Evolutionary conservation across 2,797 vertebrate species (phyloP).

Genomic region (Cottoperca gobio): DNA sequence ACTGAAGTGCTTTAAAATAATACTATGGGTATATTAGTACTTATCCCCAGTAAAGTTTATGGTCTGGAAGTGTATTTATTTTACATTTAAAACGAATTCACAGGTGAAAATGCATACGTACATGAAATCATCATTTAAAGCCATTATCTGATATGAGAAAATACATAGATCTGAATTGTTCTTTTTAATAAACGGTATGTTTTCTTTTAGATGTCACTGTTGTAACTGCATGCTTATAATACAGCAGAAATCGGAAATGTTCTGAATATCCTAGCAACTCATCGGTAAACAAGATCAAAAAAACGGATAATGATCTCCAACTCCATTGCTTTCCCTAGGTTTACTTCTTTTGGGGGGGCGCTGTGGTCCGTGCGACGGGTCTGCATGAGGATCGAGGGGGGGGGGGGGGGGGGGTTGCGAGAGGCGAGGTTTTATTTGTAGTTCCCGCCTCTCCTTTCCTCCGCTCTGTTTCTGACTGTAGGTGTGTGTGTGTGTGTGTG

Average conservation of each 20-base stretch:
- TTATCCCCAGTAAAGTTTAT: background rate
- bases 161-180: background rate
- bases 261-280: conserved; percentile 8
- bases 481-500: too few relatives aligned
- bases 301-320: conserved; percentile 15
- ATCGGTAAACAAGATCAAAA: conserved; percentile 38
- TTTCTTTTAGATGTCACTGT: background rate
- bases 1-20: background rate
- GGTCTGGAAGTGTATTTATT: background rate
- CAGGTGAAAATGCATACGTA: too few relatives aligned
- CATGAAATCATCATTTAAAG: background rate
- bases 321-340: too few relatives aligned
- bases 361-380: too few relatives aligned
- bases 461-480: too few relatives aligned
- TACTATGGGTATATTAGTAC: background rate
- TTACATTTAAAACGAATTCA: background rate
- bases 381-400: too few relatives aligned
- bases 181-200: background rate
- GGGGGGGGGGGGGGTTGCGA: too few relatives aligned
- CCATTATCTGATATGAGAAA: background rate
- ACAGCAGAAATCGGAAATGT: conserved; percentile 17
- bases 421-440: too few relatives aligned
- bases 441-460: too few relatives aligned
- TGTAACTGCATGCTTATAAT: conserved; percentile 8
- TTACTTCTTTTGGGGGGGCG: too few relatives aligned